These are phyloP conservation scores for Thunnus thynnus DNA, from an alignment of 2,113 vertebrate genomes.

Conservation along the genomic window DNA sequence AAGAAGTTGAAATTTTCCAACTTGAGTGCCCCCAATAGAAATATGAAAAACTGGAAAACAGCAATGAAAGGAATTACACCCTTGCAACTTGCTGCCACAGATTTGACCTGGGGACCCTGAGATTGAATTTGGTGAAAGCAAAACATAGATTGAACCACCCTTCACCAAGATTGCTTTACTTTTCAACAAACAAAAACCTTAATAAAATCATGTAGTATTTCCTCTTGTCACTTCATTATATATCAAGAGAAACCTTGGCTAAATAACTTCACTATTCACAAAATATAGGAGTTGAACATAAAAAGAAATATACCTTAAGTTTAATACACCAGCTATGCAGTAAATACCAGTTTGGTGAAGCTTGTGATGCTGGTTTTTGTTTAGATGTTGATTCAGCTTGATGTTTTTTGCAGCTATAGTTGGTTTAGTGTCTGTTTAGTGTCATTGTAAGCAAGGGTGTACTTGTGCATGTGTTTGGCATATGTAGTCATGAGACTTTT, in stretches of 20 bases:
- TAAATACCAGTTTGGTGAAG: not conserved
- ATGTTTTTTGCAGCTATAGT: not conserved
- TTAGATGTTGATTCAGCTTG: too few relatives aligned
- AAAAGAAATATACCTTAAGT: not conserved
- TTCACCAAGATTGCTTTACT: not conserved
- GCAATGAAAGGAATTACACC: too few relatives aligned
- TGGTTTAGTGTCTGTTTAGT: constrained; percentile 7
- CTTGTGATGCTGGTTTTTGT: not conserved
- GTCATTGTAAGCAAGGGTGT: not conserved
- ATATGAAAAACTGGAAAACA: too few relatives aligned
- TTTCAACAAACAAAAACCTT: not conserved
- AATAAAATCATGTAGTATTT: too few relatives aligned
- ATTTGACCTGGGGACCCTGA: too few relatives aligned
- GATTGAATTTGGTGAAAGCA: not conserved
- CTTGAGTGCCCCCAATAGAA: too few relatives aligned
- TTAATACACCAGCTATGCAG: not conserved
- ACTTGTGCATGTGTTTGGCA: constrained; percentile 1
- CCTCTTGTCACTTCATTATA: not conserved
- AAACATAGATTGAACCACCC: not conserved
- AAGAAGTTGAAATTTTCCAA: too few relatives aligned
- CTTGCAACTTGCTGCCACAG: too few relatives aligned
- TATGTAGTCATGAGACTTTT: not conserved
- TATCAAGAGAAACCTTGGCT: not conserved
- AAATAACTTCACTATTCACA: not conserved
- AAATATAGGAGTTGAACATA: not conserved